Evolutionary conservation across 2,113 vertebrate species (phyloP).

Genomic region (Sminthopsis crassicaudata): DNA sequence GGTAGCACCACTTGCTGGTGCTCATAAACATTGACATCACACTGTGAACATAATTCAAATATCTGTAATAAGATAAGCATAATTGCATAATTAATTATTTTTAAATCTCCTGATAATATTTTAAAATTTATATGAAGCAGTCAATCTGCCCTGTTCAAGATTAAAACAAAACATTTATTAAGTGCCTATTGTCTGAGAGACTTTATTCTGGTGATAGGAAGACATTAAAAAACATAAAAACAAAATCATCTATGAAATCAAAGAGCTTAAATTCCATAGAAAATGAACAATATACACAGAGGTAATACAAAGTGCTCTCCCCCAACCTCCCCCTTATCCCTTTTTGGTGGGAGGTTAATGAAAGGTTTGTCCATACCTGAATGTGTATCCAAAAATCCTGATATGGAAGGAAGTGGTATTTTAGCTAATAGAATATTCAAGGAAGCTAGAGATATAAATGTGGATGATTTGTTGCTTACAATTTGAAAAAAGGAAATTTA

Average conservation of each 20-base stretch:
- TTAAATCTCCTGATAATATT: background rate
- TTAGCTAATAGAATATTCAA: background rate
- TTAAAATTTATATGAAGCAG: background rate
- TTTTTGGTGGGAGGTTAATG: background rate
- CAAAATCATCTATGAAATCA: background rate
- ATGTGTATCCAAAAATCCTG: background rate
- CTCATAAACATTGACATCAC: background rate
- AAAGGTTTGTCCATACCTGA: background rate
- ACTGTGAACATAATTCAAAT: background rate
- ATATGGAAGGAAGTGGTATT: too few species aligned
- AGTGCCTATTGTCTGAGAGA: background rate
- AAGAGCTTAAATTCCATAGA: background rate
- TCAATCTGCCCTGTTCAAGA: background rate
- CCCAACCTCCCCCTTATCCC: background rate
- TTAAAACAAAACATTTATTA: background rate
- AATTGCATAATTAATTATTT: background rate
- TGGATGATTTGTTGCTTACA: background rate
- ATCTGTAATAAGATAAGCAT: background rate
- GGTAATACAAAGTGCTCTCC: too few species aligned
- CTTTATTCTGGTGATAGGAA: too few species aligned
- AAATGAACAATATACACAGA: background rate
- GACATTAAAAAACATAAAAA: background rate
- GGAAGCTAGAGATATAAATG: too few species aligned
- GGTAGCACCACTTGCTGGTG: background rate
- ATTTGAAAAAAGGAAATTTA: background rate